phyloP scores from a whole-genome alignment of 1,140 invertebrate species.

The Vanessa tameamea region DNA sequence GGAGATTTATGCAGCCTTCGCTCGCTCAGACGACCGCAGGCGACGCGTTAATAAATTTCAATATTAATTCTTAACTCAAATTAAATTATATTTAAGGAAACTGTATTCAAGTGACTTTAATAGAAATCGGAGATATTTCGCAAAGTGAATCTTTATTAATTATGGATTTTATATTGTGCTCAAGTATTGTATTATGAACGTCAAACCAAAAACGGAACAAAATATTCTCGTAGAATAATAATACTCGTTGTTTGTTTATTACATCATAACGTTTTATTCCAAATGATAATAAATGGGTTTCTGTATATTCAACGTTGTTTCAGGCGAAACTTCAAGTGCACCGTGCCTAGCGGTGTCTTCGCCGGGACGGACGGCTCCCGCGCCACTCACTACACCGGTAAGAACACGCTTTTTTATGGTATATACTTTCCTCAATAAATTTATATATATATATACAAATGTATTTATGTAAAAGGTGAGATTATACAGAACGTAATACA shows the following conservation, averaged over 20 bases:
- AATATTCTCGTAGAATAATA: too few relatives aligned
- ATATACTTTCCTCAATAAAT: too few relatives aligned
- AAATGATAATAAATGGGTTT: neutral
- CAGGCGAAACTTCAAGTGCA: slow-evolving; percentile 65
- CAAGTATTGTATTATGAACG: too few relatives aligned
- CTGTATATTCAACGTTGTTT: slow-evolving; percentile 35
- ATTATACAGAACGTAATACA: too few relatives aligned
- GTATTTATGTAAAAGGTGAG: too few relatives aligned
- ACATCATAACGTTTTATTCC: too few relatives aligned
- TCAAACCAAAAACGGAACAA: too few relatives aligned
- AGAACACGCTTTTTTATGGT: slow-evolving; percentile 1
- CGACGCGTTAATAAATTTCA: slow-evolving; percentile 38
- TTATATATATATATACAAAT: too few relatives aligned
- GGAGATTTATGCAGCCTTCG: slow-evolving; percentile 40
- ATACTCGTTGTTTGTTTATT: too few relatives aligned
- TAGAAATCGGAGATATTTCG: neutral
- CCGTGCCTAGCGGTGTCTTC: slow-evolving; percentile 57
- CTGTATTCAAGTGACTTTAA: neutral
- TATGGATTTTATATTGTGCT: neutral
- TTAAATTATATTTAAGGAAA: neutral
- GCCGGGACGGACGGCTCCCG: slow-evolving; percentile 55
- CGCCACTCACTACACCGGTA: slow-evolving; percentile 59
- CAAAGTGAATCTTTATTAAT: neutral
- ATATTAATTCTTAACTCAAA: slow-evolving; percentile 31
- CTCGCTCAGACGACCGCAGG: slow-evolving; percentile 28